A percentile compares a stretch with the other conserved stretches of the same genome.
These are phyloP conservation scores for Junonia oenone DNA, from an alignment of 2,888 invertebrate genomes.

Conservation along the genomic window DNA sequence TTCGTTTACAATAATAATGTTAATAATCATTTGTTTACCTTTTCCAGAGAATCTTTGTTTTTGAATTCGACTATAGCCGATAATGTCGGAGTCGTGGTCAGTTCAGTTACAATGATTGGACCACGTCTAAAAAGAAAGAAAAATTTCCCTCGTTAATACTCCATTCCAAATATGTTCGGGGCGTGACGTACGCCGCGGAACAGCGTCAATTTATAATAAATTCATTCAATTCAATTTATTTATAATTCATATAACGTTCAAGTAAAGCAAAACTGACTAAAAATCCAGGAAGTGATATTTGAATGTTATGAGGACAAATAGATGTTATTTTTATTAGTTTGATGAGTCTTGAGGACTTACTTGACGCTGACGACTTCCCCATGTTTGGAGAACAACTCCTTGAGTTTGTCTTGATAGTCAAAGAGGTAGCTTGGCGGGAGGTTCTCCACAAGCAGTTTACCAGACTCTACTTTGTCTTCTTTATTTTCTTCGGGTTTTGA, in stretches of 20 bases:
- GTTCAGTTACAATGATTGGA: constrained; percentile 79
- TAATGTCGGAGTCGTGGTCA: constrained; percentile 79
- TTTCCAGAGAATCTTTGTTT: constrained; percentile 79
- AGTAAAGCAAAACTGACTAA: constrained; percentile 21
- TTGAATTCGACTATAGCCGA: constrained; percentile 80
- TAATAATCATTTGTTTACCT: constrained; percentile 76
- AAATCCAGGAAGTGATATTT: constrained; percentile 67
- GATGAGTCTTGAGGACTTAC: constrained; percentile 45
- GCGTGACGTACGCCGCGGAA: constrained; percentile 51
- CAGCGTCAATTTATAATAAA: constrained; percentile 18
- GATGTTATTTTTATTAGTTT: constrained; percentile 32
- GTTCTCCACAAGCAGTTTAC: constrained; percentile 72
- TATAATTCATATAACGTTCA: too few relatives aligned
- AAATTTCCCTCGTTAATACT: constrained; percentile 72
- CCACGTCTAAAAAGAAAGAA: constrained; percentile 78
- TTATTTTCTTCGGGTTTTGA: constrained; percentile 53
- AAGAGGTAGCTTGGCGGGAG: constrained; percentile 69
- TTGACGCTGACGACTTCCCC: constrained; percentile 65
- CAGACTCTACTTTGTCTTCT: constrained; percentile 70
- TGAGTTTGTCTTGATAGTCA: constrained; percentile 73
- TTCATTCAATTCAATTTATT: too few relatives aligned
- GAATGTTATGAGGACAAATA: constrained; percentile 61
- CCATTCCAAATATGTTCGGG: constrained; percentile 50
- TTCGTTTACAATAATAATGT: constrained; percentile 46
- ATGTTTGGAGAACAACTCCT: constrained; percentile 69